Percentiles rank a stretch among this genome's conserved stretches.
Conservation (phyloP, 2,888 invertebrate genomes). For the Margaritifera margaritifera region DNA sequence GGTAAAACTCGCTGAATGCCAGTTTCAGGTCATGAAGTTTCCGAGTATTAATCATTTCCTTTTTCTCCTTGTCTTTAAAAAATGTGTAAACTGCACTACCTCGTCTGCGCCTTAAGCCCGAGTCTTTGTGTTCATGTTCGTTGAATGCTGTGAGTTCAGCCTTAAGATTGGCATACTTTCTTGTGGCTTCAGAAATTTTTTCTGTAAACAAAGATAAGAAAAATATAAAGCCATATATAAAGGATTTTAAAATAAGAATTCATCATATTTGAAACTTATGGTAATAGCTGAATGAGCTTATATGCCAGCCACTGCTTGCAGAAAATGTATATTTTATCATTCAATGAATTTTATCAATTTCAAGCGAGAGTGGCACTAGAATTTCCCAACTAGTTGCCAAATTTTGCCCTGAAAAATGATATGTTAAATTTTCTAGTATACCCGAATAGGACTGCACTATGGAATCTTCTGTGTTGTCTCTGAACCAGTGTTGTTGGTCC, state of each 20-base stretch:
- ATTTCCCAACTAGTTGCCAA: too few species aligned
- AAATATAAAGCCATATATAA: too few species aligned
- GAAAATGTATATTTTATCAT: too few species aligned
- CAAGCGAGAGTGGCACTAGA: too few species aligned
- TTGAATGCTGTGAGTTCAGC: conserved; percentile 83
- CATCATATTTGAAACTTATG: too few species aligned
- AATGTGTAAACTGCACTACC: conserved; percentile 32
- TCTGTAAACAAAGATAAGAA: conserved; percentile 76
- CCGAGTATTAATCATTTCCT: conserved; percentile 46
- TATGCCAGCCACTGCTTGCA: too few species aligned
- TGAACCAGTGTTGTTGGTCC: too few species aligned
- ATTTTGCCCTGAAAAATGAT: too few species aligned
- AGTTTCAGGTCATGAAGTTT: conserved; percentile 88
- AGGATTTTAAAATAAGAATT: too few species aligned
- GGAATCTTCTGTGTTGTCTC: neutral
- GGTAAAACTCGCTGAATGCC: conserved; percentile 98
- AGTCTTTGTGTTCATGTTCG: conserved; percentile 57
- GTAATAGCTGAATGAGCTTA: too few species aligned
- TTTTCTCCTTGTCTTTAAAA: conserved; percentile 49
- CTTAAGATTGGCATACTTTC: conserved; percentile 92
- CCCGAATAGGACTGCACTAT: neutral
- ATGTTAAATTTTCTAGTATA: neutral
- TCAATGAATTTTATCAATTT: too few species aligned
- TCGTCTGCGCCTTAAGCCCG: conserved; percentile 41
- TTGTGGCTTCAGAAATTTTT: conserved; percentile 96